A percentile compares a stretch with the other conserved stretches of the same genome.
phyloP scores from a whole-genome alignment of 2,113 vertebrate species.

The Proteles cristata region DNA sequence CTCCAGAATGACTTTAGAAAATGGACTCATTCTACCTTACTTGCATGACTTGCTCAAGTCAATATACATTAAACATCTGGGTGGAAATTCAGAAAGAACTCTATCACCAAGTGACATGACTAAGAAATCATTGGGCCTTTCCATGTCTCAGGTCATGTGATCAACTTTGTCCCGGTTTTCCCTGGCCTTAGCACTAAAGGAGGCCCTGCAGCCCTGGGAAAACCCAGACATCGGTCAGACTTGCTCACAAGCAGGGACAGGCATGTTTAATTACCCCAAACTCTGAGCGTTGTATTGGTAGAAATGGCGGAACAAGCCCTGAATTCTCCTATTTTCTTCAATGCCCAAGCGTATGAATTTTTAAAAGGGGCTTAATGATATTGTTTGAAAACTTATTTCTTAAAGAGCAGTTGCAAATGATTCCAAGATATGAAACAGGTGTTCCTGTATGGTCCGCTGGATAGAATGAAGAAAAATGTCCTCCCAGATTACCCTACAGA shows the following conservation, averaged over 20 bases:
- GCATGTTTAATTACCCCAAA: not conserved
- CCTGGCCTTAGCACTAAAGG: not conserved
- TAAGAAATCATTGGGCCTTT: not conserved
- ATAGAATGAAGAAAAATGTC: constrained; percentile 77
- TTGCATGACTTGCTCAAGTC: not conserved
- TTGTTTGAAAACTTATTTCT: constrained; percentile 76
- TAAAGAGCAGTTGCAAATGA: constrained; percentile 68
- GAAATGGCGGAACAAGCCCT: not conserved
- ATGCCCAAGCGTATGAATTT: constrained; percentile 46
- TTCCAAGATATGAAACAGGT: constrained; percentile 73
- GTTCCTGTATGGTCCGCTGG: constrained; percentile 67
- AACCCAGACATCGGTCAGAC: not conserved
- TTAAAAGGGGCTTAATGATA: constrained; percentile 73
- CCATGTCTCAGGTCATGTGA: not conserved
- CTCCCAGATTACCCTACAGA: constrained; percentile 66
- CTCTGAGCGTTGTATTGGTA: not conserved
- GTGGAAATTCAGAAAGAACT: not conserved
- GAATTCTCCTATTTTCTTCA: constrained; percentile 56
- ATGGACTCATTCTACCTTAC: not conserved
- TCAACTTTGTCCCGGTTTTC: not conserved
- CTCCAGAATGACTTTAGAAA: not conserved
- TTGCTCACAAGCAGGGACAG: not conserved
- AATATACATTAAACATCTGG: not conserved
- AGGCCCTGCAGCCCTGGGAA: not conserved
- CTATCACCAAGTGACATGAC: not conserved